Percentiles rank a stretch among this genome's conserved stretches.
These are phyloP conservation scores for Holcopasites calliopsidis DNA, from an alignment of 1,140 invertebrate genomes.

Conservation along the genomic window DNA sequence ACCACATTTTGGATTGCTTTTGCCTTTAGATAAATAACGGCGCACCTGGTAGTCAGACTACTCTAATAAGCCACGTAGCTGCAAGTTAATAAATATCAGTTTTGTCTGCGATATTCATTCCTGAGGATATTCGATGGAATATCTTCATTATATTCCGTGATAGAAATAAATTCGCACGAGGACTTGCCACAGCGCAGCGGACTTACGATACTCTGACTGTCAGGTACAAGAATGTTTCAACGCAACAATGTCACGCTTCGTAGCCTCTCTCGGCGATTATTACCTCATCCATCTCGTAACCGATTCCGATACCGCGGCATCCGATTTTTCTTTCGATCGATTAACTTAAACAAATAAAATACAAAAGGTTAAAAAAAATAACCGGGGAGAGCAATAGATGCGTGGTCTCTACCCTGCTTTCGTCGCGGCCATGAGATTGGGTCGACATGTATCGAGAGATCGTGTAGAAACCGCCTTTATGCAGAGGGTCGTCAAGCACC, in stretches of 20 bases:
- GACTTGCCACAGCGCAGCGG: slow-evolving; percentile 28
- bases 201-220: slow-evolving; percentile 45
- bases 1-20: too few species aligned
- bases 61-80: slow-evolving; percentile 49
- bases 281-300: slow-evolving; percentile 3
- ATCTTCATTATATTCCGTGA: too few species aligned
- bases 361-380: neutral
- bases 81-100: slow-evolving; percentile 28
- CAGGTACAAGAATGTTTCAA: slow-evolving; percentile 48
- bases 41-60: slow-evolving; percentile 58
- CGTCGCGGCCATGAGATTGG: neutral
- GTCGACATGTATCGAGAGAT: neutral
- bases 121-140: neutral
- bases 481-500: slow-evolving; percentile 43
- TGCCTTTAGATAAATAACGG: slow-evolving; percentile 42
- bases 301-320: neutral
- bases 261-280: slow-evolving; percentile 59
- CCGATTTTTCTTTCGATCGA: neutral
- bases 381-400: slow-evolving; percentile 3
- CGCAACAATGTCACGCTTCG: slow-evolving; percentile 39
- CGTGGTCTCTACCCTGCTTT: neutral
- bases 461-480: slow-evolving; percentile 1
- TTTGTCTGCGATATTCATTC: neutral
- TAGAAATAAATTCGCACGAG: too few species aligned
- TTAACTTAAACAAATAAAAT: slow-evolving; percentile 6